Evolutionary conservation across 1,140 invertebrate genomes (phyloP).

Genomic region (Phymastichus coffea): DNA sequence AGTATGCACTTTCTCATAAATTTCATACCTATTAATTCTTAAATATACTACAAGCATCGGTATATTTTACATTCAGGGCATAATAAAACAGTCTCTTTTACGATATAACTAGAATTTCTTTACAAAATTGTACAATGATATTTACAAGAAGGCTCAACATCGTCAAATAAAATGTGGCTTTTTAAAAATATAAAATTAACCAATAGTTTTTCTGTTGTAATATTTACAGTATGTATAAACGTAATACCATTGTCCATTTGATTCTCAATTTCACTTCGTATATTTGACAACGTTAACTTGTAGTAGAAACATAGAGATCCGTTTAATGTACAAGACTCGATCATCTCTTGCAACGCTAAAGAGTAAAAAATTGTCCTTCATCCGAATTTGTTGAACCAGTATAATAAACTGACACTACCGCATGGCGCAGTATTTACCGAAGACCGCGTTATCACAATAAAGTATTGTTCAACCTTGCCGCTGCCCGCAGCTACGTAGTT

Average conservation of each 20-base stretch:
- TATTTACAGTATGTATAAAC: conserved; percentile 19
- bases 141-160: conserved; percentile 28
- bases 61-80: no score
- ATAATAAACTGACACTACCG: no score
- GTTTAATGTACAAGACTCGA: no score
- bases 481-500: conserved; percentile 19
- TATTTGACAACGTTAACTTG: no score
- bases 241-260: not conserved
- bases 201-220: not conserved
- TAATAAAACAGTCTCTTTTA: conserved; percentile 27
- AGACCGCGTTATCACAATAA: conserved; percentile 23
- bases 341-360: no score
- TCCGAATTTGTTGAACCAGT: no score
- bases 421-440: no score
- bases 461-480: conserved; percentile 17
- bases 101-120: conserved; percentile 19
- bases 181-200: conserved; percentile 9
- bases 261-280: not conserved
- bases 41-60: no score
- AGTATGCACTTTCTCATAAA: conserved; percentile 7
- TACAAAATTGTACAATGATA: conserved; percentile 26
- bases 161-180: conserved; percentile 18
- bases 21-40: no score
- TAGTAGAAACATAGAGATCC: no score
- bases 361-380: no score